Percentiles rank a stretch among this genome's conserved stretches.
Conservation (phyloP, 2,888 invertebrate species). For the Drosophila suboccidentalis region DNA sequence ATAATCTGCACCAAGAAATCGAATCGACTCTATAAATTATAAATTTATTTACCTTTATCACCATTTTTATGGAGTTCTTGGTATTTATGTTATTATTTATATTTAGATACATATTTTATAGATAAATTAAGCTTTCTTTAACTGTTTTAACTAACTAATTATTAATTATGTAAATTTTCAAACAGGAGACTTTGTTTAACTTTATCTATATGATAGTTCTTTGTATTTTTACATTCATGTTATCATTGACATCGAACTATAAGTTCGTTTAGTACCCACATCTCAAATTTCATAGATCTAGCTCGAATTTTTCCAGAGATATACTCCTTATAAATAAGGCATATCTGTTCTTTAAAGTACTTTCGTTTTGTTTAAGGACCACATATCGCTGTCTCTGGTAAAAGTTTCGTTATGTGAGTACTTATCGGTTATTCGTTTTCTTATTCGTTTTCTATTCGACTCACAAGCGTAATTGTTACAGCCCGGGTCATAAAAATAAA, state of each 20-base stretch:
- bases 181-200: neutral
- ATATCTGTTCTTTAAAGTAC: neutral
- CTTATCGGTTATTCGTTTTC: constrained; percentile 18
- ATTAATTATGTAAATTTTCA: too few relatives aligned
- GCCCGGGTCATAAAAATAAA: constrained; percentile 59
- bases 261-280: neutral
- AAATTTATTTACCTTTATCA: too few relatives aligned
- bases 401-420: constrained; percentile 10
- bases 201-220: neutral
- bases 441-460: constrained; percentile 27
- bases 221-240: neutral
- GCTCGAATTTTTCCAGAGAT: neutral
- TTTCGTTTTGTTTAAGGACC: neutral
- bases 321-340: neutral
- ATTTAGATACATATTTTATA: too few relatives aligned
- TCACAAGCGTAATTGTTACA: constrained; percentile 58
- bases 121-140: neutral
- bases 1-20: too few relatives aligned
- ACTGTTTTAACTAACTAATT: too few relatives aligned
- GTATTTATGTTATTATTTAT: neutral
- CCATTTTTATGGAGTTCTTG: neutral
- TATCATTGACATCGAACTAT: neutral
- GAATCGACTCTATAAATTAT: too few relatives aligned
- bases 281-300: neutral
- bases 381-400: neutral